Conservation (phyloP, 2,797 vertebrate species). For the Cyclopterus lumpus region DNA sequence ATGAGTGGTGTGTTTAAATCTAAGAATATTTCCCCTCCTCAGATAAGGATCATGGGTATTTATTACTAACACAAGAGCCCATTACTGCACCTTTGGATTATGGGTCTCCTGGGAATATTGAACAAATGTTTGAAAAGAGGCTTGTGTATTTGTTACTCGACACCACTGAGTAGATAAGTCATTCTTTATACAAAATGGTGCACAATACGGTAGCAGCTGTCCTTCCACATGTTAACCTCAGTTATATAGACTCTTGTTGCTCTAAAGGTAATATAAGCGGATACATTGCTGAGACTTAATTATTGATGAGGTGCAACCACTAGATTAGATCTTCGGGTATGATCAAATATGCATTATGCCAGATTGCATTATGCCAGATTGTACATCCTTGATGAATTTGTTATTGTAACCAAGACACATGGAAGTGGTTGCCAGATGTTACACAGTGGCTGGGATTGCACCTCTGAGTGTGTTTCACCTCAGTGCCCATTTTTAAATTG, state of each 20-base stretch:
- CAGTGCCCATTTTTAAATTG: conserved; percentile 8
- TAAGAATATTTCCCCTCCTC: conserved; percentile 33
- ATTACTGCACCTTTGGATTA: conserved; percentile 57
- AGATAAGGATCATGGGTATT: conserved; percentile 70
- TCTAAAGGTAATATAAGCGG: conserved; percentile 43
- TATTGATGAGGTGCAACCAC: conserved; percentile 42
- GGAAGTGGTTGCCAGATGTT: conserved; percentile 56
- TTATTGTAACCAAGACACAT: conserved; percentile 53
- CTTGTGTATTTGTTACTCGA: conserved; percentile 20
- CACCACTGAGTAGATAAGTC: conserved; percentile 18
- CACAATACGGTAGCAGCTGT: conserved; percentile 3
- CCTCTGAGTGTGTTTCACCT: conserved; percentile 32
- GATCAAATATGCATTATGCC: conserved; percentile 61
- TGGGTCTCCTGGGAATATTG: conserved; percentile 45
- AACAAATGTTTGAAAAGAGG: conserved; percentile 53
- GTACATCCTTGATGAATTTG: conserved; percentile 41
- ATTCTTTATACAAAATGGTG: conserved; percentile 5
- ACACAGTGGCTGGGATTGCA: conserved; percentile 7
- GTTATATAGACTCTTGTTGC: conserved; percentile 31
- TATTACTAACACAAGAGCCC: conserved; percentile 64
- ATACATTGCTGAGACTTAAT: conserved; percentile 49
- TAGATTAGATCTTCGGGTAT: conserved; percentile 48
- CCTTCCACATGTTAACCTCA: conserved; percentile 1
- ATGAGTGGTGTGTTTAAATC: conserved; percentile 44
- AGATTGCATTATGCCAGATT: background rate